Base-by-base conservation (phyloP, 2,888 invertebrate species). In the Eupeodes luniger region DNA sequence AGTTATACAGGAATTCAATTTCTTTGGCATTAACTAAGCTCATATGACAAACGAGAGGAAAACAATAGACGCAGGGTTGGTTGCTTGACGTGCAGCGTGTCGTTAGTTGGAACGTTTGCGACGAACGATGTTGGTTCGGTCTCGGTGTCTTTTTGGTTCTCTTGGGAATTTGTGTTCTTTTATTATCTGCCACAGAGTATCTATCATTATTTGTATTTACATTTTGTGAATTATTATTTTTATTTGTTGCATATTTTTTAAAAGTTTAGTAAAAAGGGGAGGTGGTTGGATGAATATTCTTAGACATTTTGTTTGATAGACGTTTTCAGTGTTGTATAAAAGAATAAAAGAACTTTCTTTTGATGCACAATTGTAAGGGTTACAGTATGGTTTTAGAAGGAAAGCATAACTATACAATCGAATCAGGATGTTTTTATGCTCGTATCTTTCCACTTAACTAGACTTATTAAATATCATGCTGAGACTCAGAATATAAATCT, bases 1-100 rank as follows among this genome's bases (percentile, higher is more conserved):
- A 75, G 79, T 86, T 79, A 86, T 86, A 59, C 53, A 76, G 83
- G 86, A 83, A 86, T 86, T 86, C 79, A 83, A 83, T 86, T 83
- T 70, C 47, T 86, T 74, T 53, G 79, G 75, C 82, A 62, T 55
- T 79, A 82, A 82, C 11, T 49, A 66, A 53, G 47, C 72, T 72
- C 70, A 44, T 67, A 79, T 70, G 82, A 79, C 74, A 62, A 83
- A 69, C 67, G 55, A 70, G 51, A 72, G 62, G 57, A 70, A 70
- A 86, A 86, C 86, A 86, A 86, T 79, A 75, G 83, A 74, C 78
- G 69, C 16, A 61, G 57, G 86, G 82, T 64, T 78, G 72, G 77
- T 57, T 14, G 69, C 53, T 53, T 53, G 69, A 34, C 69, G 69
- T 4, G 34, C 40, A 36, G 53, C 40, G 70, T 53, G 70, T 19